Conservation (phyloP, 2,888 invertebrate species). For the Pyralis farinalis region DNA sequence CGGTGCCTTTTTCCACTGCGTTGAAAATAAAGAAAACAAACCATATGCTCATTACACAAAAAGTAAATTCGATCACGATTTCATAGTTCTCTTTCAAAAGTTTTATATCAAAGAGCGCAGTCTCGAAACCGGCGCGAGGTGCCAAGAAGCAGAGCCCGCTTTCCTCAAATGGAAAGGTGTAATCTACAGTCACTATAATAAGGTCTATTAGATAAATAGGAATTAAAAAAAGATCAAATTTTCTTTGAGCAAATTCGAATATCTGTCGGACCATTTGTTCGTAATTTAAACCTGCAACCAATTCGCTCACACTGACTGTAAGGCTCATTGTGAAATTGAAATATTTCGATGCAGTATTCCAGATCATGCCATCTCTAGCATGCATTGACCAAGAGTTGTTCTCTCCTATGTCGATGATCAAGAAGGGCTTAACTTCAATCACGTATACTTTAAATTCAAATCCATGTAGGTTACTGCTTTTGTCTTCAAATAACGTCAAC, state of each 20-base stretch:
- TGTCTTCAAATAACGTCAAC: conserved; percentile 36
- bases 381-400: conserved; percentile 36
- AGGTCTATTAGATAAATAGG: conserved; percentile 65
- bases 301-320: conserved; percentile 27
- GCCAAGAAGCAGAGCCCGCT: conserved; percentile 65
- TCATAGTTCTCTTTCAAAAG: conserved; percentile 33
- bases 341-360: conserved; percentile 48
- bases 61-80: conserved; percentile 30
- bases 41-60: conserved; percentile 58
- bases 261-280: conserved; percentile 48
- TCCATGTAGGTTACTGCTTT: conserved; percentile 40
- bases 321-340: conserved; percentile 63
- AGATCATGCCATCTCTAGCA: conserved; percentile 56
- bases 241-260: conserved; percentile 48
- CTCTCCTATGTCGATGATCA: conserved; percentile 27
- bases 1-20: conserved; percentile 30
- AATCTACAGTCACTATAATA: conserved; percentile 52
- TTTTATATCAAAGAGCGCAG: conserved; percentile 48
- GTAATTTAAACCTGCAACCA: no score
- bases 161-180: conserved; percentile 48
- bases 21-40: conserved; percentile 49
- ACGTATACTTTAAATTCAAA: conserved; percentile 33
- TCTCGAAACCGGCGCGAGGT: conserved; percentile 57
- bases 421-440: conserved; percentile 39
- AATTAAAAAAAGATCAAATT: conserved; percentile 50